Evolutionary conservation across 2,888 invertebrate species (phyloP).

Genomic region (Trachelus troglodyta): DNA sequence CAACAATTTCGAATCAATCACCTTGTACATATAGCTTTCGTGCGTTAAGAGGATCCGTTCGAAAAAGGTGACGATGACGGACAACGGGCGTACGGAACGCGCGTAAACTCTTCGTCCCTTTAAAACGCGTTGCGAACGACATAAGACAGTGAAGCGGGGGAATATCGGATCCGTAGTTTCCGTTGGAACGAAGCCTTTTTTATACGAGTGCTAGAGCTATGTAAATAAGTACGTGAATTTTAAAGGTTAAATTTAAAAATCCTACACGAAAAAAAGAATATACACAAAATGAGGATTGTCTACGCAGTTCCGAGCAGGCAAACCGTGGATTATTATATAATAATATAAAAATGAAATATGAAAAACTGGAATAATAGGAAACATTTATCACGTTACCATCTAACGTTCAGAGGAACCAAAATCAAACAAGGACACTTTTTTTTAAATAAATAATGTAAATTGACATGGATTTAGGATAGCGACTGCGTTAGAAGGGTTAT

Average conservation of each 20-base stretch:
- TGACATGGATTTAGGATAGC: slow-evolving; percentile 25
- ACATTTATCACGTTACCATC: slow-evolving; percentile 28
- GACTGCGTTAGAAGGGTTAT: slow-evolving; percentile 32
- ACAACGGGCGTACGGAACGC: no score
- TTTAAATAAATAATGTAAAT: slow-evolving; percentile 34
- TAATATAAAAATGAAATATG: no score
- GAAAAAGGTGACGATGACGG: no score
- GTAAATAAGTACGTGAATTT: slow-evolving; percentile 14
- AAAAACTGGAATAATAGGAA: no score
- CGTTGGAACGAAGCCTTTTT: slow-evolving; percentile 38
- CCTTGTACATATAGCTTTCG: no score
- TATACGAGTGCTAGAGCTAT: slow-evolving; percentile 26
- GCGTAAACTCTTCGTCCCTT: no score
- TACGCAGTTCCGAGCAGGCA: neutral
- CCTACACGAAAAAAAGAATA: slow-evolving; percentile 3
- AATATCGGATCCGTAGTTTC: slow-evolving; percentile 13
- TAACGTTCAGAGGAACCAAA: slow-evolving; percentile 31
- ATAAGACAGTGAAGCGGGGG: no score
- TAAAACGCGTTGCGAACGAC: no score
- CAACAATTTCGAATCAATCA: no score
- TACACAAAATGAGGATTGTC: no score
- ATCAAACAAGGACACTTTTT: slow-evolving; percentile 35
- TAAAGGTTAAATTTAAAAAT: slow-evolving; percentile 28
- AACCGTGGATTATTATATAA: no score
- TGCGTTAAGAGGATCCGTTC: no score